Base-by-base conservation (phyloP, 2,888 invertebrate genomes). In the Pandemis heparana region DNA sequence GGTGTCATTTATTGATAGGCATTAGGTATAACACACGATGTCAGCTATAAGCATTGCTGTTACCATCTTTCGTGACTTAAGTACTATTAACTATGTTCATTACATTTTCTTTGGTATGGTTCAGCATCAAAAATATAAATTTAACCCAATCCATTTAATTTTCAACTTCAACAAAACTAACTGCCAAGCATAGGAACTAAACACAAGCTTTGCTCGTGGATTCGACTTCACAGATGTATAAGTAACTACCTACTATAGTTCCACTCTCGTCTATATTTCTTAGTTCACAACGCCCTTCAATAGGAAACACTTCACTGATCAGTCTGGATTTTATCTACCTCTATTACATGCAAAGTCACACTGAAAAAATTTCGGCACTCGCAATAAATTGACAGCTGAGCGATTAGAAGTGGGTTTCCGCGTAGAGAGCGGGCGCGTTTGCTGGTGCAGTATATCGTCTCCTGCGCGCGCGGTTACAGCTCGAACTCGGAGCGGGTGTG, bases 401-500 rank as follows among this genome's bases (percentile, higher is more conserved):
- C 73, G 56, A 69, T 69, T 64, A 73, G 75, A 61, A 62, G 59
- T 62, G n/a, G 9, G 39, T 60, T 53, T 70, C 69, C 39, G 53
- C 65, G 70, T 71, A 67, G 68, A 60, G 64, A 59, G 66, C 53
- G 61, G 71, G 56, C 68, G 75, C 67, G 81, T 79, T 76, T 75
- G 74, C 77, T 75, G 75, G 62, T 74, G 76, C 81, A 79, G 78
- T 79, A 79, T 79, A 76, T 78, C 75, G 77, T 76, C 70, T 71
- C 70, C 70, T 66, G 77, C 63, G 68, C 72, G 77, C 71, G 77
- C 66, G 80, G 85, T 89, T 88, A 94, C 79, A 94, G 89, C 87
- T 94, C 93, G 82, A 91, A 92, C 87, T 94, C 94, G 90, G 91
- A 93, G 90, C 92, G 93, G 86, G 92, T 92, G 87, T 91, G 92